These are phyloP conservation scores for Tetranychus truncatus DNA, from an alignment of 2,888 invertebrate genomes.

Conservation along the genomic window DNA sequence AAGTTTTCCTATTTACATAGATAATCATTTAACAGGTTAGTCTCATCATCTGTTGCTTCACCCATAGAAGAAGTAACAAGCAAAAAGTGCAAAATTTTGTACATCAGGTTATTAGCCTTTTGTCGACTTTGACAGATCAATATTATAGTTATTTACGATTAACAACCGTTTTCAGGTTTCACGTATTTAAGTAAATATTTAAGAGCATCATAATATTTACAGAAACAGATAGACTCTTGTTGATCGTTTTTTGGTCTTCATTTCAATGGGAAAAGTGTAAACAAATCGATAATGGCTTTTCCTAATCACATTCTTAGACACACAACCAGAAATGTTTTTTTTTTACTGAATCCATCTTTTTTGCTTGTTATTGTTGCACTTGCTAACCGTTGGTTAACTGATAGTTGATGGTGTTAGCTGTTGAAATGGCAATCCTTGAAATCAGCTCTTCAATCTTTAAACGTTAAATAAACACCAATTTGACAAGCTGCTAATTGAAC, in stretches of 20 bases:
- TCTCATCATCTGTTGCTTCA: neutral
- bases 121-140: neutral
- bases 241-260: neutral
- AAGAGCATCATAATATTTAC: neutral
- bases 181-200: neutral
- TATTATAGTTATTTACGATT: neutral
- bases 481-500: neutral
- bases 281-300: neutral
- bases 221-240: neutral
- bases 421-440: no score
- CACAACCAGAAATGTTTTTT: neutral
- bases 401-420: no score
- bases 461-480: neutral
- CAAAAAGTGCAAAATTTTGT: neutral
- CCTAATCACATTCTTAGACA: neutral
- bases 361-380: neutral
- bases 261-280: neutral
- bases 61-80: no score
- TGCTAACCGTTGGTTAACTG: no score
- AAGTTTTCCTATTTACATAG: neutral
- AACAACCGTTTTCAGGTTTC: neutral
- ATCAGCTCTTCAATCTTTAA: neutral
- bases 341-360: neutral
- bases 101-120: neutral
- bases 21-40: neutral